These are phyloP conservation scores for Limnephilus rhombicus DNA, from an alignment of 2,888 invertebrate species.

Conservation along the genomic window DNA sequence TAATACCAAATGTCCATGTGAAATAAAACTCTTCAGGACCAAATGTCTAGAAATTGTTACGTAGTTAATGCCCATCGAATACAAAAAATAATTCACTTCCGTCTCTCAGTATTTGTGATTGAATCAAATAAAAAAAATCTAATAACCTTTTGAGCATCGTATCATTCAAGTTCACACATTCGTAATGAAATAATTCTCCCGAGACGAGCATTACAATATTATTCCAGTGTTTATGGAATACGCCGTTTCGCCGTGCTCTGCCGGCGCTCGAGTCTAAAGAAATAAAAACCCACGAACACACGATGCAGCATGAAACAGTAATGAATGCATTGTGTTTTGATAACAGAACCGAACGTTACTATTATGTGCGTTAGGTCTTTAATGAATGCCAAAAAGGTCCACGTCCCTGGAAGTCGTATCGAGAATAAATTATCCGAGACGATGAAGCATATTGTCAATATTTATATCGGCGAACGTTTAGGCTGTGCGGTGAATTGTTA, in stretches of 20 bases:
- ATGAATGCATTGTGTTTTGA: constrained; percentile 55
- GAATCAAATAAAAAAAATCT: background rate
- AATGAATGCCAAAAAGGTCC: constrained; percentile 52
- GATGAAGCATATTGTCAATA: constrained; percentile 47
- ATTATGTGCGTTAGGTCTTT: constrained; percentile 44
- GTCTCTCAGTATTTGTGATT: background rate
- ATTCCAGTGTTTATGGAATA: background rate
- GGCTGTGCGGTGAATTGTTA: constrained; percentile 38
- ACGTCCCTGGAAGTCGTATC: constrained; percentile 51
- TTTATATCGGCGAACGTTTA: constrained; percentile 47
- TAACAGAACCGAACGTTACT: constrained; percentile 51
- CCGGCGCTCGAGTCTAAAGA: background rate
- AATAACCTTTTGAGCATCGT: background rate
- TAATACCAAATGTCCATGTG: too few species aligned
- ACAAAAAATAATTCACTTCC: background rate
- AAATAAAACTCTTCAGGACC: too few species aligned
- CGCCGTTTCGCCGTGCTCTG: background rate
- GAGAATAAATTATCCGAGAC: constrained; percentile 42
- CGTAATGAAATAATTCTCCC: constrained; percentile 2
- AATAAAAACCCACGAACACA: constrained; percentile 38
- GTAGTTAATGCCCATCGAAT: too few species aligned
- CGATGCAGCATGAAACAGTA: constrained; percentile 43
- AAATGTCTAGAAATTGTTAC: too few species aligned
- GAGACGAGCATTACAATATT: background rate
- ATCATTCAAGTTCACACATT: constrained; percentile 43